Evolutionary conservation across 2,888 invertebrate species (phyloP).

Genomic region (Xiphydria camelus): DNA sequence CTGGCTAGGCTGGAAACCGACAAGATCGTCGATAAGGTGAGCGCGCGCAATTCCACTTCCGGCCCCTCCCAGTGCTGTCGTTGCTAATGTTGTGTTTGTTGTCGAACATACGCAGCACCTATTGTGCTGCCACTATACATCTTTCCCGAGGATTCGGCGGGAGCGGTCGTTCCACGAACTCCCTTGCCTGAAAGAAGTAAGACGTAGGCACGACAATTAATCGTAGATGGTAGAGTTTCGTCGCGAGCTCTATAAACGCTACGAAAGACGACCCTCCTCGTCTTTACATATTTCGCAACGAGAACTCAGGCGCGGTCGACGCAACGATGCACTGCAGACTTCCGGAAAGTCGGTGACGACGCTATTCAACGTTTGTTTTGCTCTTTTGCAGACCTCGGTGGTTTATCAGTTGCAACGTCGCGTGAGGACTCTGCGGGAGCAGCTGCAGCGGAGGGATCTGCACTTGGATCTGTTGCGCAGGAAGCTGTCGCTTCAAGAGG

Average conservation of each 20-base stretch:
- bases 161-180: constrained; percentile 81
- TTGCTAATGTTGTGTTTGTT: constrained; percentile 13
- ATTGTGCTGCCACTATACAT: constrained; percentile 73
- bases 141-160: constrained; percentile 73
- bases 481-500: constrained; percentile 84
- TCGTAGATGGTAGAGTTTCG: constrained; percentile 1
- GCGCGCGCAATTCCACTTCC: too few relatives aligned
- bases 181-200: constrained; percentile 78
- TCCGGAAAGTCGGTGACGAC: too few relatives aligned
- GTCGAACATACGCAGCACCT: constrained; percentile 62
- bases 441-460: constrained; percentile 87
- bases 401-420: constrained; percentile 88
- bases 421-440: constrained; percentile 83
- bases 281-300: constrained; percentile 4
- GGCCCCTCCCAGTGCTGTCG: too few relatives aligned
- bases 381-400: constrained; percentile 71
- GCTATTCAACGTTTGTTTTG: too few relatives aligned
- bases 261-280: not conserved
- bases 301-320: too few relatives aligned
- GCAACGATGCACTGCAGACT: too few relatives aligned
- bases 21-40: constrained; percentile 81
- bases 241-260: not conserved
- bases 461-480: constrained; percentile 87
- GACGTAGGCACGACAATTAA: constrained; percentile 39
- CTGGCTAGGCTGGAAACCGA: constrained; percentile 79